Base-by-base conservation (phyloP, 1,140 invertebrate species). In the Campoletis sonorensis region DNA sequence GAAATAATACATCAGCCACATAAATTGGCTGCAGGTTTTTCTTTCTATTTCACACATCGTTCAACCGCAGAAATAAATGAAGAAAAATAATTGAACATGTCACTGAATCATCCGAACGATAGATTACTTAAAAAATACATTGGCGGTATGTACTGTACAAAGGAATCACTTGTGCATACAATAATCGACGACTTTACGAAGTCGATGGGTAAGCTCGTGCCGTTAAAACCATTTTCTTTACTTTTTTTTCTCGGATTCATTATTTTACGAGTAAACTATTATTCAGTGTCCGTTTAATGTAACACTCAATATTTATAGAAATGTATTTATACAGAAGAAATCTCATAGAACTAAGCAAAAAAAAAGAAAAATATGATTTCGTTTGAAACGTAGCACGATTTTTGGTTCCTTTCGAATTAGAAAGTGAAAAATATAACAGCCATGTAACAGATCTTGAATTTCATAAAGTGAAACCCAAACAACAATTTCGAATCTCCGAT, bases 81-180 rank as follows among this genome's bases (percentile, higher is more conserved):
- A 45, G 40, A 45, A 4, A 11, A 45, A 4, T 1, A 45, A 45
- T 11, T 45, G 5, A 1, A 45, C 40, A 13, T 45, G 40, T 45
- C 40, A 45, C 11, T 13, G 3, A 45, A 45, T 45, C n/a, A n/a
- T 58, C 18, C 1, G 21, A 11, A n/a, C 54, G 18, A 71, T 37
- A 30, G n/a, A 71, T 40, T 71, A 71, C 68, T 15, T 30, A 37
- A 71, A 70, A 71, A 71, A 71, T 71, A 71, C 68, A 71, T 71
- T 30, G 16, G 68, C 68, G 68, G 68, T 40, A 71, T 40, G 33
- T 30, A 71, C 68, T 71, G 68, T 71, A 71, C 68, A 71, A n/a
- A 71, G 27, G 21, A 71, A 71, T 37, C 68, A 33, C 33, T 16
- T n/a, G 54, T 58, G 54, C 54, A 21, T 58, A 58, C 54, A 23